Percentiles rank a stretch among this genome's conserved stretches.
These are phyloP conservation scores for Furcula furcula DNA, from an alignment of 2,888 invertebrate genomes.

Conservation along the genomic window DNA sequence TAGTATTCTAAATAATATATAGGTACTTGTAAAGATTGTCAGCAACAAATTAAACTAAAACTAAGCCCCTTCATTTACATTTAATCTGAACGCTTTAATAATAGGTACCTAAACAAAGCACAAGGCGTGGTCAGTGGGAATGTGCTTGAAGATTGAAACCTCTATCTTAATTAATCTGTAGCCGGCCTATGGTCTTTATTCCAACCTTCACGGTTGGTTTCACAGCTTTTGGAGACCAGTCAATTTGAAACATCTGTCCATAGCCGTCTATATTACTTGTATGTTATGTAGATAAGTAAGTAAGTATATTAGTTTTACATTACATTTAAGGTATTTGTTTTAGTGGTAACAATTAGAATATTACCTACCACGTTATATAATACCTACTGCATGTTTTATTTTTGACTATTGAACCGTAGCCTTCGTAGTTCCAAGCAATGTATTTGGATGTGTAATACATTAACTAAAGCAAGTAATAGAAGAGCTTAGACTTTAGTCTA, in stretches of 20 bases:
- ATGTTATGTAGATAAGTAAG: not conserved
- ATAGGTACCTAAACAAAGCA: slow-evolving; percentile 40
- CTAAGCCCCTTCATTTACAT: not conserved
- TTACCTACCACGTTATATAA: not conserved
- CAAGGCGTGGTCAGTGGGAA: slow-evolving; percentile 52
- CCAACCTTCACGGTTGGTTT: slow-evolving; percentile 63
- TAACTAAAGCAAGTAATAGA: too few species aligned
- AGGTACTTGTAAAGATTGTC: not conserved
- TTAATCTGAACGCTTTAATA: slow-evolving; percentile 15
- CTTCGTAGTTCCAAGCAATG: slow-evolving; percentile 7
- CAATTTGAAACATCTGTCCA: slow-evolving; percentile 55
- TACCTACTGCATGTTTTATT: slow-evolving; percentile 14
- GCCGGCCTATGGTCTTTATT: slow-evolving; percentile 60
- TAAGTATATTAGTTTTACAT: too few species aligned
- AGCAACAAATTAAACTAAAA: not conserved
- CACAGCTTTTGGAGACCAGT: slow-evolving; percentile 60
- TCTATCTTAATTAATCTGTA: slow-evolving; percentile 70
- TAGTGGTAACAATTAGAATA: slow-evolving; percentile 16
- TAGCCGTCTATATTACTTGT: slow-evolving; percentile 14
- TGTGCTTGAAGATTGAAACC: slow-evolving; percentile 48
- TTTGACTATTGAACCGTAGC: slow-evolving; percentile 15
- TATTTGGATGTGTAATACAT: too few species aligned
- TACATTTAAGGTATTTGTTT: not conserved
- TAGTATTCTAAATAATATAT: too few species aligned
- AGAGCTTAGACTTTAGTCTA: too few species aligned